Percentiles rank a stretch among this genome's conserved stretches.
Evolutionary conservation across 1,140 invertebrate species (phyloP).

Genomic region (Hormaphis cornu): DNA sequence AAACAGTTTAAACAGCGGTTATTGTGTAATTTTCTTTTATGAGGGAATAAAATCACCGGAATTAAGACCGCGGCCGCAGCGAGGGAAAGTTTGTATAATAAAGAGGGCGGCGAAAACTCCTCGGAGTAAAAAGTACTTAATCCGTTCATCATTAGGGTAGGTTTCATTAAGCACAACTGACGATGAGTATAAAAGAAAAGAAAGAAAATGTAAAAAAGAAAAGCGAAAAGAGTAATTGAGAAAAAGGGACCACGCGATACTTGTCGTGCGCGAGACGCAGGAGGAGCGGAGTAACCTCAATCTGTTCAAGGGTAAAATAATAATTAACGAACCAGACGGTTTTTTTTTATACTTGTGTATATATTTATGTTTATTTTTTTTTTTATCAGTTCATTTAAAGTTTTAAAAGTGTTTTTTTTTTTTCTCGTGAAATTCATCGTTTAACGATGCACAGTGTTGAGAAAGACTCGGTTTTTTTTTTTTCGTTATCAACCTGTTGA

Average conservation of each 20-base stretch:
- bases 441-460: slow-evolving; percentile 5
- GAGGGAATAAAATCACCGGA: neutral
- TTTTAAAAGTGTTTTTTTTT: slow-evolving; percentile 26
- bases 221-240: slow-evolving; percentile 15
- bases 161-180: slow-evolving; percentile 23
- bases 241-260: slow-evolving; percentile 15
- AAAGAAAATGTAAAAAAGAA: neutral
- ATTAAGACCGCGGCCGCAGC: neutral
- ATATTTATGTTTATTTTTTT: no score
- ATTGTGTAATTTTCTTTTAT: neutral
- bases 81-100: neutral
- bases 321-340: slow-evolving; percentile 13
- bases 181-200: neutral
- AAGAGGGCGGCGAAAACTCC: neutral
- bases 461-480: neutral
- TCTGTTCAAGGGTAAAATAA: slow-evolving; percentile 19
- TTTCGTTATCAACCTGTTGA: slow-evolving; percentile 16
- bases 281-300: neutral
- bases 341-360: neutral
- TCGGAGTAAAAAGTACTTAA: neutral
- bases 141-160: slow-evolving; percentile 28
- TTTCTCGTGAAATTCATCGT: neutral
- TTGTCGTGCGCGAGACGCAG: neutral
- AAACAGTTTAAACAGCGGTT: neutral
- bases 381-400: slow-evolving; percentile 7